Evolutionary conservation across 2,113 vertebrate genomes (phyloP).

Genomic region (Apteryx owenii): DNA sequence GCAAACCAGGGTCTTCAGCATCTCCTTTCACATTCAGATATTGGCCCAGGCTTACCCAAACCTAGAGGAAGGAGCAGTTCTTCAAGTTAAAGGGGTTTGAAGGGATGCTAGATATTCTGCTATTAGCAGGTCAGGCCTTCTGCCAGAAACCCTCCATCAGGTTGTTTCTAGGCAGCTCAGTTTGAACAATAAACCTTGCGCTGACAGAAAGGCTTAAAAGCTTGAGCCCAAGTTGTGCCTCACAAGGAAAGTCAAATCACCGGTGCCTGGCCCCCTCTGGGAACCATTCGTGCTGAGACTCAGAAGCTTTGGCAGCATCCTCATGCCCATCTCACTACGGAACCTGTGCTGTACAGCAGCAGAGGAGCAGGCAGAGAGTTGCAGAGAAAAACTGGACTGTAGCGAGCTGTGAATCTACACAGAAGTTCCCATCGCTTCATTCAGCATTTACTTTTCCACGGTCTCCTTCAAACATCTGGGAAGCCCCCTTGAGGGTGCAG

Average conservation of each 20-base stretch:
- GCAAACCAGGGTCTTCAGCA: background rate
- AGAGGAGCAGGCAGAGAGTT: background rate
- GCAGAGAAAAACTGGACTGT: background rate
- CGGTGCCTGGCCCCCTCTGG: background rate
- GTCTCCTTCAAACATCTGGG: background rate
- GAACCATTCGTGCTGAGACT: background rate
- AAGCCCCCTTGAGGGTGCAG: background rate
- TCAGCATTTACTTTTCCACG: background rate
- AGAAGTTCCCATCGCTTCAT: background rate
- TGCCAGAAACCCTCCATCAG: background rate
- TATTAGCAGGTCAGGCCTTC: background rate
- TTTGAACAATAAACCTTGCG: rapidly evolving
- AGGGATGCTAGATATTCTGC: background rate
- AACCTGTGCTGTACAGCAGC: background rate
- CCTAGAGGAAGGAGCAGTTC: background rate
- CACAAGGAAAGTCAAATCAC: background rate
- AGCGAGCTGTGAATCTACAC: background rate
- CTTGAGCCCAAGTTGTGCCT: background rate
- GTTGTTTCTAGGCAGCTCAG: background rate
- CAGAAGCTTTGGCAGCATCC: background rate
- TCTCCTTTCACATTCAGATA: background rate
- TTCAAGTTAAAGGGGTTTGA: background rate
- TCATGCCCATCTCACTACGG: background rate
- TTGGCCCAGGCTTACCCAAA: background rate
- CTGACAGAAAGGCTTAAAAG: background rate